Percentiles rank a stretch among this genome's conserved stretches.
These are phyloP conservation scores for Petrolisthes cinctipes DNA, from an alignment of 2,888 invertebrate species.

Conservation along the genomic window DNA sequence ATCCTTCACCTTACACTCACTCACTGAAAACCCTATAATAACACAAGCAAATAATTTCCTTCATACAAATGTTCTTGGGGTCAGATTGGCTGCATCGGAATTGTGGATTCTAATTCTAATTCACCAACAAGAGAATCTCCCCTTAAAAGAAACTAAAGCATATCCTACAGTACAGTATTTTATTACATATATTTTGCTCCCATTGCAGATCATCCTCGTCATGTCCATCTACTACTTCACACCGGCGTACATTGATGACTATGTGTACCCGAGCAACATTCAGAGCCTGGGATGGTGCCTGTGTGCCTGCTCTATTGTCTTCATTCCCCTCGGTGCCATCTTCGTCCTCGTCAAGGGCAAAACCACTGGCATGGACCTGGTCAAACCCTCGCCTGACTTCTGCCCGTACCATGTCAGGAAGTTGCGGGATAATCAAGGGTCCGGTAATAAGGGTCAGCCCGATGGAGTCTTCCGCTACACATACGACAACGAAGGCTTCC, in stretches of 20 bases:
- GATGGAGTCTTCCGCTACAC: constrained; percentile 59
- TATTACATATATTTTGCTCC: neutral
- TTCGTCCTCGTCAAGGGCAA: constrained; percentile 38
- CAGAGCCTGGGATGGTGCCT: constrained; percentile 50
- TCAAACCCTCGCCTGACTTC: constrained; percentile 45
- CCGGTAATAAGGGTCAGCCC: constrained; percentile 24
- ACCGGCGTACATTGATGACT: constrained; percentile 34
- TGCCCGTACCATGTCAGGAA: constrained; percentile 47
- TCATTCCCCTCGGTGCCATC: constrained; percentile 37
- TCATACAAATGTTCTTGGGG: too few relatives aligned
- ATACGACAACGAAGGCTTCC: constrained; percentile 63
- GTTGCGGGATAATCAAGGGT: constrained; percentile 16
- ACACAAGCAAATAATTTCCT: too few relatives aligned
- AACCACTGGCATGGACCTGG: constrained; percentile 24
- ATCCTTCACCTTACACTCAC: too few relatives aligned
- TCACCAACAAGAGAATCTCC: too few relatives aligned
- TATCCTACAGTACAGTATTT: too few relatives aligned
- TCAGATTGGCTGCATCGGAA: too few relatives aligned
- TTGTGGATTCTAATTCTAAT: too few relatives aligned
- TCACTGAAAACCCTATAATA: too few relatives aligned
- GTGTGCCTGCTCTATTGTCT: constrained; percentile 12
- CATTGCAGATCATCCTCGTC: constrained; percentile 54
- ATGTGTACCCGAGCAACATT: constrained; percentile 37
- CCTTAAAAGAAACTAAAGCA: too few relatives aligned
- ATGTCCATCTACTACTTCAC: constrained; percentile 46